These are phyloP conservation scores for Volucella zonaria DNA, from an alignment of 2,888 invertebrate species.

Conservation along the genomic window DNA sequence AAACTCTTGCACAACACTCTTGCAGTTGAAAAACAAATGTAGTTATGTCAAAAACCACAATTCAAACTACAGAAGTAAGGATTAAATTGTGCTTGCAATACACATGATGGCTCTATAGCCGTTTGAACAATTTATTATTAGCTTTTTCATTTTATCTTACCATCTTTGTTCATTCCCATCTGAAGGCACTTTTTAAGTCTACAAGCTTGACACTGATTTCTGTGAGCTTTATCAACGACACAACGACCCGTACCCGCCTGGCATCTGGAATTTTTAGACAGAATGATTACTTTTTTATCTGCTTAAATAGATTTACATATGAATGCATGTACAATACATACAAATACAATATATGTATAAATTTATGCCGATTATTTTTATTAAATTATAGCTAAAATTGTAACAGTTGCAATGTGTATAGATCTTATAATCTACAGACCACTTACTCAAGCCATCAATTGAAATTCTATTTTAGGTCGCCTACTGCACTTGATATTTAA, in stretches of 20 bases:
- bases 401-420: constrained; percentile 63
- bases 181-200: constrained; percentile 98
- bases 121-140: too few species aligned
- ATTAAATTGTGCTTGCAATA: too few species aligned
- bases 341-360: neutral
- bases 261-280: constrained; percentile 87
- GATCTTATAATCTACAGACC: constrained; percentile 57
- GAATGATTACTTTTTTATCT: neutral
- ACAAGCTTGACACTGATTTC: constrained; percentile 99
- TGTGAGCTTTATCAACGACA: constrained; percentile 98
- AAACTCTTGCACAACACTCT: neutral
- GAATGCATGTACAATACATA: neutral
- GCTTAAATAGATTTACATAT: neutral
- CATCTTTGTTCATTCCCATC: constrained; percentile 99
- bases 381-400: constrained; percentile 62
- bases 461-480: constrained; percentile 73
- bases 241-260: constrained; percentile 99
- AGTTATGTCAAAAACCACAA: too few species aligned
- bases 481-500: constrained; percentile 79
- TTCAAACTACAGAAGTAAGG: too few species aligned
- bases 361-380: constrained; percentile 43
- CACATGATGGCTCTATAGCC: too few species aligned
- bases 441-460: constrained; percentile 60
- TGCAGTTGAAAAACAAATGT: too few species aligned
- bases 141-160: constrained; percentile 85